Conservation (phyloP, 2,888 invertebrate genomes). For the Zootermopsis nevadensis region DNA sequence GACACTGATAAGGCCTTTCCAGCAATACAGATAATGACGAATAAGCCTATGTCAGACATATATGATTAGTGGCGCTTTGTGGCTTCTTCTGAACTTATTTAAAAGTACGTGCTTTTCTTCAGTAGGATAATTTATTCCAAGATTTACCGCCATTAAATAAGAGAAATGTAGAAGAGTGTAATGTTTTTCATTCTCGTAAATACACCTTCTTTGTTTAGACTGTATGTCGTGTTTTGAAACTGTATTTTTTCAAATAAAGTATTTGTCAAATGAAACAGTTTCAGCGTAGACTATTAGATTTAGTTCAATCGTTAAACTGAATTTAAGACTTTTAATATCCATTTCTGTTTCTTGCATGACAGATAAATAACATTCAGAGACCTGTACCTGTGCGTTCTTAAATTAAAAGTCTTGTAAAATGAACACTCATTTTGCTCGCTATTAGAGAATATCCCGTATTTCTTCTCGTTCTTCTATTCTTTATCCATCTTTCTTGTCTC, state of each 20-base stretch:
- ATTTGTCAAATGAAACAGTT: not conserved
- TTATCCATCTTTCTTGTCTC: conserved; percentile 12
- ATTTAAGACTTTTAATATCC: conserved; percentile 40
- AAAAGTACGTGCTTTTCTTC: too few species aligned
- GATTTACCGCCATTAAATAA: too few species aligned
- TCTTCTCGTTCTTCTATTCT: conserved; percentile 18
- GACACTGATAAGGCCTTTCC: too few species aligned
- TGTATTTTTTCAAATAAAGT: not conserved
- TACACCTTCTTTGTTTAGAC: too few species aligned
- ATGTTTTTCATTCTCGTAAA: too few species aligned
- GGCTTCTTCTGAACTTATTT: too few species aligned
- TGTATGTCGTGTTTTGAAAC: not conserved
- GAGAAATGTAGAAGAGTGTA: too few species aligned
- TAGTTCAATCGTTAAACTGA: conserved; percentile 28
- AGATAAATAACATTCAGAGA: not conserved
- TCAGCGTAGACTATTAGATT: conserved; percentile 22
- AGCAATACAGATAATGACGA: too few species aligned
- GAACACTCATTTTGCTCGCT: not conserved
- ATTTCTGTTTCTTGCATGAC: not conserved
- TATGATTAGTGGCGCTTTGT: too few species aligned
- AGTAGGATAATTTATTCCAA: too few species aligned
- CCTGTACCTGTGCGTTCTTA: conserved; percentile 5
- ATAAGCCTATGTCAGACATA: too few species aligned
- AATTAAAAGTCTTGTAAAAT: conserved; percentile 40
- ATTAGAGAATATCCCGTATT: conserved; percentile 5